These are phyloP conservation scores for Chelmon rostratus DNA, from an alignment of 2,797 vertebrate genomes.

Conservation along the genomic window DNA sequence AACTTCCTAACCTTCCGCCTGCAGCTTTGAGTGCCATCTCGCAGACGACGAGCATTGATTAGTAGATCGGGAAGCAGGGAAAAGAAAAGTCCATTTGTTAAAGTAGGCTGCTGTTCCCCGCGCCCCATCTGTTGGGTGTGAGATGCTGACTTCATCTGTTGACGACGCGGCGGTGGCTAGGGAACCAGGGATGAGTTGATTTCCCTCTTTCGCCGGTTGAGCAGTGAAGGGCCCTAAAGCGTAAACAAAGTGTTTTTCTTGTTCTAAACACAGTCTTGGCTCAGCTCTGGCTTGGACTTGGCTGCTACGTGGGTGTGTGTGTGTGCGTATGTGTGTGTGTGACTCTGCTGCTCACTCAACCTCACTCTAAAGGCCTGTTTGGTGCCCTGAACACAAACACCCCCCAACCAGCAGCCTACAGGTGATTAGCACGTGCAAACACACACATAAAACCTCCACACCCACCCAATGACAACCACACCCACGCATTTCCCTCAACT, in stretches of 20 bases:
- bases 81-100: slow-evolving; percentile 76
- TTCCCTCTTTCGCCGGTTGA: slow-evolving; percentile 79
- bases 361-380: slow-evolving; percentile 64
- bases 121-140: slow-evolving; percentile 80
- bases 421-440: slow-evolving; percentile 47
- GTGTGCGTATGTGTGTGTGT: slow-evolving; percentile 33
- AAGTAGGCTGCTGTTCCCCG: slow-evolving; percentile 78
- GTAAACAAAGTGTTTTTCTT: slow-evolving; percentile 86
- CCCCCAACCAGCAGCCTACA: slow-evolving; percentile 63
- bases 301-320: slow-evolving; percentile 56
- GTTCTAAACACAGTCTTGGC: slow-evolving; percentile 80
- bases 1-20: slow-evolving; percentile 44
- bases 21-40: slow-evolving; percentile 33
- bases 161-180: slow-evolving; percentile 68
- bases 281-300: slow-evolving; percentile 71
- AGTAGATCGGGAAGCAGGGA: slow-evolving; percentile 53
- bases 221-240: slow-evolving; percentile 83
- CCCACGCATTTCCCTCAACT: neutral
- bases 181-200: slow-evolving; percentile 80
- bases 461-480: slow-evolving; percentile 23
- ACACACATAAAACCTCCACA: slow-evolving; percentile 12
- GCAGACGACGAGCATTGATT: slow-evolving; percentile 58
- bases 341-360: slow-evolving; percentile 68
- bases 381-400: slow-evolving; percentile 55
- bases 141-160: slow-evolving; percentile 83